Evolutionary conservation across 2,797 vertebrate genomes (phyloP), one percentile per base, ranked within the genome.

Genomic region (Propithecus deckenii): DNA sequence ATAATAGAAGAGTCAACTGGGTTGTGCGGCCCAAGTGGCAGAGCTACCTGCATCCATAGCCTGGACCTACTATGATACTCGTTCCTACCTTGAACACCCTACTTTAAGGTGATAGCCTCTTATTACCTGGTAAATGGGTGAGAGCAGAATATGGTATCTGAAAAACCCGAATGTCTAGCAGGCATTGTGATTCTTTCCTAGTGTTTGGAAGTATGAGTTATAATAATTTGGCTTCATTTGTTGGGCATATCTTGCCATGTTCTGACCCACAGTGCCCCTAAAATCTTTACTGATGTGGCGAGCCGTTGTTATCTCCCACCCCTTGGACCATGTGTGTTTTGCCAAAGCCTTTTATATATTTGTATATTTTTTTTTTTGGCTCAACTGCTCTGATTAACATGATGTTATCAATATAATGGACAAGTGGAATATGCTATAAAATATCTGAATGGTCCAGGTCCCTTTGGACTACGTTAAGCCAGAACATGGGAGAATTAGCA

Each of bases 361-460:
- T 91, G 28, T 4, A 86, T 38, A 72, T 83, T 96, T 92, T 50
- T 43, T 97, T 96, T 50, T 46, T 52, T 52, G 50, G 23, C 18
- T 92, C 35, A 67, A 15, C 15, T 86, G n/a, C 4, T 43, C 69
- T 20, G 11, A 61, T 84, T 71, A 81, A 72, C 32, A 28, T 17
- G 11, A 87, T 69, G 25, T 46, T 79, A 55, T 71, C 63, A 67
- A 50, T 18, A 25, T 23, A 81, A 86, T 14, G 11, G 35, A 32
- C 17, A 87, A 61, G 35, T 85, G 23, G 30, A 74, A 30, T 59
- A 79, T 32, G 46, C 48, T 84, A 20, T 4, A 67, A 65, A 69
- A 12, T 57, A 80, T 74, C 61, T 80, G 50, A 28, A 59, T 69
- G 57, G 48, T 30, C 55, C 12, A 67, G 13, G 11, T 91, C 7